Base-by-base conservation (phyloP, 2,888 invertebrate species). In the Eupithecia abbreviata region DNA sequence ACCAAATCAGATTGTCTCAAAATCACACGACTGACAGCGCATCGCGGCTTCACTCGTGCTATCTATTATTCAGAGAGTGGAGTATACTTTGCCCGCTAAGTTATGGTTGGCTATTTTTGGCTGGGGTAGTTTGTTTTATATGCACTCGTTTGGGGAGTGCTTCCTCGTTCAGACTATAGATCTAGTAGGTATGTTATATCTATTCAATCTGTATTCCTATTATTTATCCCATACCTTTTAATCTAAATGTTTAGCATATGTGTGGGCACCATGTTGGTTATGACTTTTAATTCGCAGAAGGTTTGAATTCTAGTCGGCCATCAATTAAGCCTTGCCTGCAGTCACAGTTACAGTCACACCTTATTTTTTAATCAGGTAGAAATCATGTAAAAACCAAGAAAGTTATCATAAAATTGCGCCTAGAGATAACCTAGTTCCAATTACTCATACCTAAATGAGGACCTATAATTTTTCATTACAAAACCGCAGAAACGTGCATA, bases 1-100 rank as follows among this genome's bases (percentile, higher is more conserved):
- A 92, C 86, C 89, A 93, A 93, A 94, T 95, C 95, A 94, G 93
- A 94, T 95, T 94, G 94, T 94, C 95, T 93, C 92, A 91, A 93
- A 93, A 94, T 94, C 94, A 93, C 94, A 92, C 92, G 90, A 92
- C 88, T 90, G 92, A 91, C 91, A 88, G 89, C 85, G 88, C 89
- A 87, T 88, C 90, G 89, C 84, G 90, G 86, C 89, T 88, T 84
- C 87, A 86, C 88, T 79, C 86, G 86, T 90, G 88, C 91, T n/a
- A 95, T 95, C 87, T 93, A 94, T 94, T 93, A 94, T 94, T 93
- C 94, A 95, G 80, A 76, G 82, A 85, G 84, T 84, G 82, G 84
- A 47, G 85, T 88, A 90, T 90, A 90, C 90, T 85, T 84, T 84
- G 83, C 77, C 77, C 84, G 84, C 87, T 86, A 88, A 90, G 89